Conservation (phyloP, 2,113 vertebrate species). For the Cephalopterus ornatus region DNA sequence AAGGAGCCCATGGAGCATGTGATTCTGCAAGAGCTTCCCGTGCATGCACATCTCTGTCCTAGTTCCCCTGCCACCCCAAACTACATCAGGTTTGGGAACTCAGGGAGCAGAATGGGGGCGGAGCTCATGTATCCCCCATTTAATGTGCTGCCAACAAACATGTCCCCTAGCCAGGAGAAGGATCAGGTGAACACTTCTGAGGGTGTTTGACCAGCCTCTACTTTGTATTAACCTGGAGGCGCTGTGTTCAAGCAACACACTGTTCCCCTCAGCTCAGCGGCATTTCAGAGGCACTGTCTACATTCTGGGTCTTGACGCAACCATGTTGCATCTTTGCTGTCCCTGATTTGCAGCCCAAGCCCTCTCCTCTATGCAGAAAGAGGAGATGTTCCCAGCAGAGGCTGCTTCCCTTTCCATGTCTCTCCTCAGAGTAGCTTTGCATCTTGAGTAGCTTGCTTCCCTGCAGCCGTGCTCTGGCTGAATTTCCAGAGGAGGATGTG, state of each 20-base stretch:
- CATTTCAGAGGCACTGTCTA: not conserved
- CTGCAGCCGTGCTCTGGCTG: accelerated
- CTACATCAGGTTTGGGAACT: not conserved
- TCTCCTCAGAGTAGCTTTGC: not conserved
- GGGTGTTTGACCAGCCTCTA: not conserved
- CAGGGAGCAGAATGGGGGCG: not conserved
- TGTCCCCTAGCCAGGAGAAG: not conserved
- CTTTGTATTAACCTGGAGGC: not conserved
- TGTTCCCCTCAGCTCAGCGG: not conserved
- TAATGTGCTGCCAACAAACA: not conserved
- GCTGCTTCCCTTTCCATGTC: not conserved
- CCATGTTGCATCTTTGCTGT: accelerated
- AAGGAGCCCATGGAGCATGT: not conserved
- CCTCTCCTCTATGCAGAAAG: not conserved
- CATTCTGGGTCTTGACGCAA: accelerated
- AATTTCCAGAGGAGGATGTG: not conserved
- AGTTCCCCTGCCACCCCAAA: not conserved
- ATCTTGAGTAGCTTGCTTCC: not conserved
- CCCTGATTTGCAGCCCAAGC: not conserved
- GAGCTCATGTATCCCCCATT: not conserved
- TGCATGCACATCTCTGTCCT: not conserved
- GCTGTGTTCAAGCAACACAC: not conserved
- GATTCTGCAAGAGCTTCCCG: not conserved
- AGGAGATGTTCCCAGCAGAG: not conserved
- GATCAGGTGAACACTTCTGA: not conserved